Base-by-base conservation (phyloP, 2,888 invertebrate species). In the Tillus elongatus region DNA sequence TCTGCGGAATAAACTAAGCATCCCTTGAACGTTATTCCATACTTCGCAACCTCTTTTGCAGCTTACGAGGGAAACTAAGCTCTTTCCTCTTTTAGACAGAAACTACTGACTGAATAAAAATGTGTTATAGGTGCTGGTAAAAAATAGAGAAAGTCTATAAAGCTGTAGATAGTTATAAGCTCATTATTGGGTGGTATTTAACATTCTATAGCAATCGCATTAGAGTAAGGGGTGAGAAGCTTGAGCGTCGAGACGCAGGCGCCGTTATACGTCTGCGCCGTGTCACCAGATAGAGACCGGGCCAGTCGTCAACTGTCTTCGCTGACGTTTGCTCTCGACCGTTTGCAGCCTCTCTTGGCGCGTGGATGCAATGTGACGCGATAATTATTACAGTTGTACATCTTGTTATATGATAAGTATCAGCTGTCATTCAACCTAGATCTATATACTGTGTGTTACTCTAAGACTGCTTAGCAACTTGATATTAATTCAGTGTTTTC, bases 171-270 rank as follows among this genome's bases (percentile, higher is more conserved):
- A 45, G 44, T 44, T 49, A 47, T 50, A 53, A 50, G 49, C 49
- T 49, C 45, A 54, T 54, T 54, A 52, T 54, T 53, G 50, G 52
- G 49, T 45, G 45, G 50, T 52, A 54, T 53, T 57, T 55, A 56
- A 52, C 49, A 55, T 55, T 52, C 54, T 55, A 49, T 54, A 53
- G 54, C 54, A 57, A 57, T 55, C 52, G 52, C 49, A 56, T 57
- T 57, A 57, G 54, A 57, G 56, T 57, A 57, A 56, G 54, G 57
- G 54, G 52, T 49, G 52, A 52, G 53, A 51, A 54, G 24, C 24
- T 6, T 6, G 6, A 45, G 47, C 48, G 44, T 43, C 47, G 47
- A 41, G 53, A 53, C 56, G 51, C 54, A 51, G 48, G 56, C 53
- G 13, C 32, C 13, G 32, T 6, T 39, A 27, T 36, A 45, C 47